Evolutionary conservation across 2,113 vertebrate species (phyloP).

Genomic region (Syngnathus typhle): DNA sequence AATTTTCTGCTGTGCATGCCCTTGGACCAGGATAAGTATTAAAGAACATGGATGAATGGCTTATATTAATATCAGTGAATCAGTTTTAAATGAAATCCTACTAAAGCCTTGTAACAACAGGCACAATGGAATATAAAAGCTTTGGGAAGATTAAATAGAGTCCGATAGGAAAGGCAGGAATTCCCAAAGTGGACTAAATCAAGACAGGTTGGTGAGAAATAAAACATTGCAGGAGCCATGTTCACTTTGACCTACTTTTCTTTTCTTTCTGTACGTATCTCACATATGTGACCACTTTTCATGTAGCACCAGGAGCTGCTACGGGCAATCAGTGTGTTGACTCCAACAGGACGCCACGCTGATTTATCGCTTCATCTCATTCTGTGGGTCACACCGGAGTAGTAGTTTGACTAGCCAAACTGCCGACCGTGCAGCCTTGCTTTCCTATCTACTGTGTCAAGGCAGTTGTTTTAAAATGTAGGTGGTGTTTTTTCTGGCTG

Average conservation of each 20-base stretch:
- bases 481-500: slow-evolving; percentile 42
- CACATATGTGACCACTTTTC: slow-evolving; percentile 38
- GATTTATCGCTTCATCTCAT: slow-evolving; percentile 33
- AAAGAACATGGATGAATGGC: neutral
- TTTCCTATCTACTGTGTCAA: slow-evolving; percentile 38
- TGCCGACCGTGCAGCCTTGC: slow-evolving; percentile 27
- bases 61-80: neutral
- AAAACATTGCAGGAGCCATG: slow-evolving; percentile 22
- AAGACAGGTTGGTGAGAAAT: slow-evolving; percentile 45
- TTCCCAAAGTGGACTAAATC: slow-evolving; percentile 30
- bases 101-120: slow-evolving; percentile 4
- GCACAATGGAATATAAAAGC: slow-evolving; percentile 18
- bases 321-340: slow-evolving; percentile 17
- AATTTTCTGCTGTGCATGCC: neutral
- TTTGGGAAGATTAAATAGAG: slow-evolving; percentile 23
- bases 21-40: neutral
- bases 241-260: slow-evolving; percentile 62
- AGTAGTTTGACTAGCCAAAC: slow-evolving; percentile 16
- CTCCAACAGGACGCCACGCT: slow-evolving; percentile 22
- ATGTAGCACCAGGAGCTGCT: slow-evolving; percentile 51
- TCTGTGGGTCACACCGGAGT: slow-evolving; percentile 31
- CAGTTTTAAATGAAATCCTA: neutral
- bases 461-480: slow-evolving; percentile 42
- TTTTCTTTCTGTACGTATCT: slow-evolving; percentile 16
- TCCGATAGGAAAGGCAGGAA: slow-evolving; percentile 25